phyloP scores from a whole-genome alignment of 2,888 invertebrate genomes.

The Catocala fraxini region DNA sequence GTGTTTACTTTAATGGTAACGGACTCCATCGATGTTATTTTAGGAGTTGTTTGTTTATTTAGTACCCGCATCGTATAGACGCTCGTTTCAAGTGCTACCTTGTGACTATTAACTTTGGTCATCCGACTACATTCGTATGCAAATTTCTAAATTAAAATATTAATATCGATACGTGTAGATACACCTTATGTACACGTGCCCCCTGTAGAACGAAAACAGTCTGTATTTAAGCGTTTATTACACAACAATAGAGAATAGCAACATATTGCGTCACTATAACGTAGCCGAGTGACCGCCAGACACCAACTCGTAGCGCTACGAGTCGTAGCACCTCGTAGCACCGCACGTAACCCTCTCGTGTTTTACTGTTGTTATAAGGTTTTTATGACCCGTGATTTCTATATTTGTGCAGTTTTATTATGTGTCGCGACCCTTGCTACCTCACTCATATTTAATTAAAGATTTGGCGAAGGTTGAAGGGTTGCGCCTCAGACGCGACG shows the following conservation, averaged over 20 bases:
- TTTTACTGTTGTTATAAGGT: constrained; percentile 52
- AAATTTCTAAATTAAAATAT: too few relatives aligned
- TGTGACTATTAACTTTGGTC: too few relatives aligned
- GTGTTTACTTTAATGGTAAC: constrained; percentile 57
- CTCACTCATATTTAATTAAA: constrained; percentile 60
- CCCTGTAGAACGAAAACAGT: too few relatives aligned
- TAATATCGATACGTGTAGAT: too few relatives aligned
- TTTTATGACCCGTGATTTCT: constrained; percentile 69
- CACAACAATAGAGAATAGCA: too few relatives aligned
- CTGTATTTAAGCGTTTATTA: too few relatives aligned
- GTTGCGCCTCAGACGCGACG: constrained; percentile 31
- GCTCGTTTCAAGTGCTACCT: neutral
- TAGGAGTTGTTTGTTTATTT: constrained; percentile 37
- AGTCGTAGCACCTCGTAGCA: constrained; percentile 22
- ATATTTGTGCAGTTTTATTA: constrained; percentile 62
- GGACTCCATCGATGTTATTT: constrained; percentile 33
- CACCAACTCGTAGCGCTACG: constrained; percentile 14
- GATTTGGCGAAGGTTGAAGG: constrained; percentile 53
- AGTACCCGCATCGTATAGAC: constrained; percentile 3
- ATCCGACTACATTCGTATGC: too few relatives aligned
- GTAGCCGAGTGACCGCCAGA: constrained; percentile 9
- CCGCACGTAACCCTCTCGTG: constrained; percentile 41
- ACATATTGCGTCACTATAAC: neutral
- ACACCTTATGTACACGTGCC: too few relatives aligned
- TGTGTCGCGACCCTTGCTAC: constrained; percentile 45